Conservation (phyloP, 2,113 vertebrate species). For the Tachuris rubrigastra region DNA sequence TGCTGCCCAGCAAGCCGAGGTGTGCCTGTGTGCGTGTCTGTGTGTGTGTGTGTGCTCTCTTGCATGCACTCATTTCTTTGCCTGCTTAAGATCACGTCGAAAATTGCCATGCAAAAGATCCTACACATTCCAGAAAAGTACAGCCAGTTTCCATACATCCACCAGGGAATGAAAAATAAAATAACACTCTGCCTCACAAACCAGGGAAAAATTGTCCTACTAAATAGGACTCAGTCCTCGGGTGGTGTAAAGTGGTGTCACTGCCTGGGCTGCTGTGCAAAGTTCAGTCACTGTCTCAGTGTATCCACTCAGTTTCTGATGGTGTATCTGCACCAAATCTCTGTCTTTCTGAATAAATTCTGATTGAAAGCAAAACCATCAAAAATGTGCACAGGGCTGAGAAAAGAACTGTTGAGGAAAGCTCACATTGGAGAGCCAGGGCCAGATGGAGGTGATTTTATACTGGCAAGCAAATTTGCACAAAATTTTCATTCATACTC, state of each 20-base stretch:
- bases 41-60: neutral
- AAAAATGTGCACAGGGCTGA: neutral
- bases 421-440: neutral
- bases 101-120: neutral
- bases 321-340: neutral
- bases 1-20: neutral
- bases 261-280: neutral
- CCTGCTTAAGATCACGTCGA: neutral
- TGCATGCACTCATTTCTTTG: neutral
- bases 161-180: neutral
- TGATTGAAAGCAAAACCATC: neutral
- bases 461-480: neutral
- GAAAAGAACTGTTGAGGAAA: neutral
- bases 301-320: neutral
- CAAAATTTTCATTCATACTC: neutral
- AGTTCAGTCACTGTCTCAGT: neutral
- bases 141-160: neutral
- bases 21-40: neutral
- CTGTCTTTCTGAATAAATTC: neutral
- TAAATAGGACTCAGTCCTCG: neutral
- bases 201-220: neutral
- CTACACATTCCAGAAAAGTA: constrained; percentile 9
- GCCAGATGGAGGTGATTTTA: neutral
- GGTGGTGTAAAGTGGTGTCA: accelerated
- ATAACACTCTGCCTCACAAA: neutral